A percentile compares a stretch with the other conserved stretches of the same genome.
These are phyloP conservation scores for Hirundo rustica DNA, from an alignment of 2,797 vertebrate species.

Conservation along the genomic window DNA sequence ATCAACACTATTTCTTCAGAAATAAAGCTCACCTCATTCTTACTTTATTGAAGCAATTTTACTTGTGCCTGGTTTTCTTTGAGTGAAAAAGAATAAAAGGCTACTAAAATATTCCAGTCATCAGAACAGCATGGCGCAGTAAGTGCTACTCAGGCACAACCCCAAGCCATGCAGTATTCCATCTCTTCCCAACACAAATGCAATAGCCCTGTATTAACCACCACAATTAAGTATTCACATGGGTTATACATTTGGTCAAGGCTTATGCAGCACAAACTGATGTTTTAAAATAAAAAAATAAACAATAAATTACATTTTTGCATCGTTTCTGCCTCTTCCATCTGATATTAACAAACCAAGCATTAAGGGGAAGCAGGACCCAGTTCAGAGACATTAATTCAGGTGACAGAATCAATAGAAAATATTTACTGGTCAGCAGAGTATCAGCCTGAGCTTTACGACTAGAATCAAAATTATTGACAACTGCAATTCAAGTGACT, in stretches of 20 bases:
- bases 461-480: conserved; percentile 17
- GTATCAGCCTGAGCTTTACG: neutral
- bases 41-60: conserved; percentile 68
- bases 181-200: neutral
- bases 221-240: neutral
- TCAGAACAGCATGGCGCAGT: neutral
- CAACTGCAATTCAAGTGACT: neutral
- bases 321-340: neutral
- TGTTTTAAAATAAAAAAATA: neutral
- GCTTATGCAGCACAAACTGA: neutral
- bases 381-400: neutral
- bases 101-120: conserved; percentile 29
- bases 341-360: neutral
- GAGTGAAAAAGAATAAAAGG: conserved; percentile 3
- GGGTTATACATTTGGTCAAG: neutral
- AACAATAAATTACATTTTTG: neutral
- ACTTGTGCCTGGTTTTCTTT: conserved; percentile 45
- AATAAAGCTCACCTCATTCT: conserved; percentile 68
- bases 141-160: neutral
- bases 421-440: conserved; percentile 23
- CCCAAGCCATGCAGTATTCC: neutral
- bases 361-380: neutral
- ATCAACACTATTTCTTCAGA: conserved; percentile 55
- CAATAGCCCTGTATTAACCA: neutral
- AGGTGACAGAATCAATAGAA: conserved; percentile 14